A percentile compares a stretch with the other conserved stretches of the same genome.
Conservation (phyloP, 2,888 invertebrate species). For the Drosophila pseudotalamancana region DNA sequence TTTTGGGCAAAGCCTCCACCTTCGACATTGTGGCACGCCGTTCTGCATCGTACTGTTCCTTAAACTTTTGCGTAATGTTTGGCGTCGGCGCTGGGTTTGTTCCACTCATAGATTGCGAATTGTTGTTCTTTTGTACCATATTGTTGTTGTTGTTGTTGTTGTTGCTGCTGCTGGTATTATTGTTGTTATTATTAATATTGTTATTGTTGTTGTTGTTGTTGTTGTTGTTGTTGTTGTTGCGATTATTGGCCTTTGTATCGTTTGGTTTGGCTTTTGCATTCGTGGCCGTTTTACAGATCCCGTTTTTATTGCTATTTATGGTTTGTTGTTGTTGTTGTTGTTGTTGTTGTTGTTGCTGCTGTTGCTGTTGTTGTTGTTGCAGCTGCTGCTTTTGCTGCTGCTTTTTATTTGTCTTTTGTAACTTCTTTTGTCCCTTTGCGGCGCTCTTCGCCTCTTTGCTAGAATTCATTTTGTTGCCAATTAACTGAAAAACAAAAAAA, state of each 20-base stretch:
- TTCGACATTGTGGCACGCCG: conserved; percentile 33
- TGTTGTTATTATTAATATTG: conserved; percentile 37
- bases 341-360: conserved; percentile 52
- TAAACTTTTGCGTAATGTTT: conserved; percentile 65
- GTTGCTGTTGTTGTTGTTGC: conserved; percentile 49
- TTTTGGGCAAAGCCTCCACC: conserved; percentile 72
- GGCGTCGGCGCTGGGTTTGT: conserved; percentile 9
- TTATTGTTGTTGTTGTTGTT: conserved; percentile 23
- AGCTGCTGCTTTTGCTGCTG: conserved; percentile 66
- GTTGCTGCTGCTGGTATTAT: conserved; percentile 18
- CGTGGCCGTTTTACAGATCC: conserved; percentile 58
- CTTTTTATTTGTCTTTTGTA: conserved; percentile 80
- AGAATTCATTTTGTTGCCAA: conserved; percentile 72
- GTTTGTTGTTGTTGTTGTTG: conserved; percentile 67
- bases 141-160: conserved; percentile 31
- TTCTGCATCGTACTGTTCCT: conserved; percentile 64
- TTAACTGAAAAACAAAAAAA: conserved; percentile 44
- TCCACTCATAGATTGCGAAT: conserved; percentile 16
- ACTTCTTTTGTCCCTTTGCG: conserved; percentile 84
- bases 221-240: conserved; percentile 30
- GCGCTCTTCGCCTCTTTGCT: conserved; percentile 76
- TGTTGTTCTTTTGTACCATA: conserved; percentile 41
- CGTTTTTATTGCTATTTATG: conserved; percentile 77
- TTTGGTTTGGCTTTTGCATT: conserved; percentile 43
- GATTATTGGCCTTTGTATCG: conserved; percentile 41